Percentiles rank a stretch among this genome's conserved stretches.
phyloP scores from a whole-genome alignment of 2,888 invertebrate genomes.

The Hanleya hanleyi region DNA sequence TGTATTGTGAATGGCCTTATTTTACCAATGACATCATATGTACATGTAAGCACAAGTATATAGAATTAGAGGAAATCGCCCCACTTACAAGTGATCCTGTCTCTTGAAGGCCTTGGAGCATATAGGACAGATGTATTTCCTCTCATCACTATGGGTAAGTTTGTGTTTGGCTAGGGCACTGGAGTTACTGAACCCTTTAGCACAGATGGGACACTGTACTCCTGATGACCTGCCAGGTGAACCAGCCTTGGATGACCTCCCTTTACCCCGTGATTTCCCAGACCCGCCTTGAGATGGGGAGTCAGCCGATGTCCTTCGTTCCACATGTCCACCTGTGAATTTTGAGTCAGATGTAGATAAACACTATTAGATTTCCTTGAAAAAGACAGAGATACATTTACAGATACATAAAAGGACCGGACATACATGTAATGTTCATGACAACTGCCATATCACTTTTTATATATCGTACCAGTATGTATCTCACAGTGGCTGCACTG shows the following conservation, averaged over 20 bases:
- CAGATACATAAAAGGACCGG: no score
- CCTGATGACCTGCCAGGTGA: conserved; percentile 31
- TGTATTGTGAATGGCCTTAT: no score
- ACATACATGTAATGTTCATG: no score
- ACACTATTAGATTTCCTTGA: no score
- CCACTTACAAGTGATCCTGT: conserved; percentile 98
- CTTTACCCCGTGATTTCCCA: conserved; percentile 78
- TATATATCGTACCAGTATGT: no score
- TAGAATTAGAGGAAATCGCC: no score
- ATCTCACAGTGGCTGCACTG: no score
- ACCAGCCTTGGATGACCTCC: conserved; percentile 84
- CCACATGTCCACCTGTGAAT: not conserved
- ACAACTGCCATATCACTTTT: no score
- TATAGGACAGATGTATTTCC: conserved; percentile 95
- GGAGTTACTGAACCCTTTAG: conserved; percentile 97
- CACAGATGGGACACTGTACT: conserved; percentile 85
- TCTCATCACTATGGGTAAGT: conserved; percentile 97
- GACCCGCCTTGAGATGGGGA: conserved; percentile 13
- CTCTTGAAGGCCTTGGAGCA: conserved; percentile 98
- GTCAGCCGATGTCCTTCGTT: conserved; percentile 19
- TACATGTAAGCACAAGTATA: no score
- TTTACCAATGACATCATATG: no score
- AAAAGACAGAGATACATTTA: no score
- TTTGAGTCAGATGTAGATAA: no score
- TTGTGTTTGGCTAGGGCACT: conserved; percentile 90